phyloP scores from a whole-genome alignment of 2,113 vertebrate genomes.

The Porphyrio hochstetteri region DNA sequence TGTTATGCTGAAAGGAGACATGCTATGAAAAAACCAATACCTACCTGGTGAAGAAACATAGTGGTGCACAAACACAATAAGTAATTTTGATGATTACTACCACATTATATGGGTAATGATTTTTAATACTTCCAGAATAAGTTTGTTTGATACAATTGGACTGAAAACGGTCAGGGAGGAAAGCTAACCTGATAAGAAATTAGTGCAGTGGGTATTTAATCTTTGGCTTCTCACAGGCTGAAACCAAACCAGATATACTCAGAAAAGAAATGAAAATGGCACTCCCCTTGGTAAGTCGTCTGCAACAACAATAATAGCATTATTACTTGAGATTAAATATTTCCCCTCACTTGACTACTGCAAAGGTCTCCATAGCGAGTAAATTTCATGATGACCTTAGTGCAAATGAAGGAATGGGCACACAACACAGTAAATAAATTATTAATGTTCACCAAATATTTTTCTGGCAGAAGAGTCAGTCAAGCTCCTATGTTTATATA shows the following conservation, averaged over 20 bases:
- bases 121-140: neutral
- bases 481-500: neutral
- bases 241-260: neutral
- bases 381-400: neutral
- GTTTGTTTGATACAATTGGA: neutral
- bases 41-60: neutral
- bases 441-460: neutral
- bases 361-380: neutral
- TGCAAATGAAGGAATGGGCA: neutral
- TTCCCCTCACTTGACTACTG: neutral
- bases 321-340: neutral
- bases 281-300: neutral
- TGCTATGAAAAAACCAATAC: neutral
- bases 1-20: neutral
- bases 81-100: neutral
- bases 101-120: neutral
- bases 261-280: neutral
- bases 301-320: neutral
- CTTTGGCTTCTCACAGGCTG: neutral
- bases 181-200: neutral
- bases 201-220: neutral
- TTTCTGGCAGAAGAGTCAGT: neutral
- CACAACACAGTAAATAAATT: neutral
- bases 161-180: neutral
- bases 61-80: neutral